Evolutionary conservation across 2,888 invertebrate genomes (phyloP).

Genomic region (Harpalus rubripes): DNA sequence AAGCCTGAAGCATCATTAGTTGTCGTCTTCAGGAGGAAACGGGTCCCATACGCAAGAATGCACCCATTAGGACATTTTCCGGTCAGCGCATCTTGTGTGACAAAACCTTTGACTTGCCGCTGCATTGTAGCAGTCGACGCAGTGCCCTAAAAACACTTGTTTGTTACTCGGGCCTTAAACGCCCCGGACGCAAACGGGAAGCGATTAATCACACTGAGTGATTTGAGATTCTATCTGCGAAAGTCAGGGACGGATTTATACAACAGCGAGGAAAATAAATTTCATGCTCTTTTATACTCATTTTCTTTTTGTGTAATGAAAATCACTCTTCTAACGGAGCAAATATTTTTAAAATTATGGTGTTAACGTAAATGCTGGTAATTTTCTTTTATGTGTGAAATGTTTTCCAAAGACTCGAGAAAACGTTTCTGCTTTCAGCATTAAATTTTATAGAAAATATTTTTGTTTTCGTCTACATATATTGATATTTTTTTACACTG

Average conservation of each 20-base stretch:
- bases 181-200: constrained; percentile 28
- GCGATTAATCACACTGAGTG: constrained; percentile 60
- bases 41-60: not conserved
- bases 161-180: constrained; percentile 56
- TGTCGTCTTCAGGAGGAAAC: not conserved
- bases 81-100: constrained; percentile 2
- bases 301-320: constrained; percentile 3
- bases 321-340: not conserved
- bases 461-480: not conserved
- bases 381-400: not conserved
- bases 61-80: not conserved
- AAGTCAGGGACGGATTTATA: constrained; percentile 15
- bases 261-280: constrained; percentile 5
- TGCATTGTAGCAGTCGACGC: constrained; percentile 18
- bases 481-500: no score
- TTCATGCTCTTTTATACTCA: constrained; percentile 6
- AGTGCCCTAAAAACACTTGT: constrained; percentile 49
- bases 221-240: constrained; percentile 39
- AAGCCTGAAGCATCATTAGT: not conserved
- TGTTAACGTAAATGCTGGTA: not conserved
- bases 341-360: not conserved
- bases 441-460: not conserved
- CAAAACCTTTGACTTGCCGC: constrained; percentile 46
- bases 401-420: not conserved
- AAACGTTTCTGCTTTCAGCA: not conserved